These are phyloP conservation scores for Palythoa caribaeorum DNA, from an alignment of 92 coral and sea anemone species.

Conservation along the genomic window DNA sequence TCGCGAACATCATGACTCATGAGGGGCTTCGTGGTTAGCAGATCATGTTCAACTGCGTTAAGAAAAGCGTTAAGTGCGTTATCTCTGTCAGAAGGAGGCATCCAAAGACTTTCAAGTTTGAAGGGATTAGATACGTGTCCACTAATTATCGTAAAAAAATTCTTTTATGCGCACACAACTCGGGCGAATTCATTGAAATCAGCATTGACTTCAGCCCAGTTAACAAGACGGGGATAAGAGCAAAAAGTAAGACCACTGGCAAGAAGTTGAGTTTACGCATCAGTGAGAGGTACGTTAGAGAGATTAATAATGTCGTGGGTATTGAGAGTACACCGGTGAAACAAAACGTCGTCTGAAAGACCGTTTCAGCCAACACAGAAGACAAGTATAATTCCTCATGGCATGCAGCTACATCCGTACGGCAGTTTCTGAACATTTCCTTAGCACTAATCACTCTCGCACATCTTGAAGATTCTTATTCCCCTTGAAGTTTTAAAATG, in stretches of 20 bases:
- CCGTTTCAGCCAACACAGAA: too few relatives aligned
- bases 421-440: too few relatives aligned
- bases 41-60: slow-evolving; percentile 31
- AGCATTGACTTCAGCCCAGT: slow-evolving; percentile 59
- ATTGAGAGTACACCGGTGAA: neutral
- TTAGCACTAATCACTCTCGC: too few relatives aligned
- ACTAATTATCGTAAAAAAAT: neutral
- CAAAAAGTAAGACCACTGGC: slow-evolving; percentile 50
- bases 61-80: slow-evolving; percentile 55
- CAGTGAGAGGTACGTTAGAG: slow-evolving; percentile 31
- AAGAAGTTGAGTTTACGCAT: slow-evolving; percentile 38
- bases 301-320: slow-evolving; percentile 41
- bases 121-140: slow-evolving; percentile 26
- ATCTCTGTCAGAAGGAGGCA: slow-evolving; percentile 51
- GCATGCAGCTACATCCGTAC: too few relatives aligned
- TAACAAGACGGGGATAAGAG: slow-evolving; percentile 51
- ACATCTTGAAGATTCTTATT: neutral
- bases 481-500: too few relatives aligned
- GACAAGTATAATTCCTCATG: too few relatives aligned
- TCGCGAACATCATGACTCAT: neutral
- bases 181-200: slow-evolving; percentile 58
- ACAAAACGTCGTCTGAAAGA: too few relatives aligned
- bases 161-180: slow-evolving; percentile 12
- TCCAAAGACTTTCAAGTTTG: slow-evolving; percentile 28
- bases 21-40: slow-evolving; percentile 23